phyloP scores from a whole-genome alignment of 2,113 vertebrate species.

The Gopherus flavomarginatus region DNA sequence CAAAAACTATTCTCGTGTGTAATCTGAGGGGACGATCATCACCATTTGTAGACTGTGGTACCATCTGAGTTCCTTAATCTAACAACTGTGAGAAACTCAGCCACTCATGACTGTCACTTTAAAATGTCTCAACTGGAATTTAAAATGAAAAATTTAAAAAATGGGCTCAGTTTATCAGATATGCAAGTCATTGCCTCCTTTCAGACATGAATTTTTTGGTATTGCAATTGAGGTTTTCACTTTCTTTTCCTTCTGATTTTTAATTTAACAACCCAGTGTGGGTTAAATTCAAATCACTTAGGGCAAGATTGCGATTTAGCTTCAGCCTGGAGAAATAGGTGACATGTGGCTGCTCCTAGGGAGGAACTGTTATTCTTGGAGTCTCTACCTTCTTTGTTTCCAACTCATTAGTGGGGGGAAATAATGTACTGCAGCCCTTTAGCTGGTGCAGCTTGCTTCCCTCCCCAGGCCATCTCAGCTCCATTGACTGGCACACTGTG shows the following conservation, averaged over 20 bases:
- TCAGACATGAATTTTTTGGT: neutral
- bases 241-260: neutral
- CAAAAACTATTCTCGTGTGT: neutral
- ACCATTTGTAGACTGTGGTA: neutral
- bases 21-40: neutral
- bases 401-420: rapidly evolving
- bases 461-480: neutral
- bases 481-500: neutral
- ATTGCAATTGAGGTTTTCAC: neutral
- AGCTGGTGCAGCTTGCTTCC: neutral
- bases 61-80: neutral
- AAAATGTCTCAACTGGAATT: neutral
- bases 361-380: neutral
- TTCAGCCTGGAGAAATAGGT: neutral
- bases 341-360: neutral
- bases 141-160: neutral
- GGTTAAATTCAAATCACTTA: neutral
- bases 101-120: neutral
- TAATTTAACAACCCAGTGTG: neutral
- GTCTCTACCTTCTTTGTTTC: neutral
- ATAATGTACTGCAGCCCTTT: slow-evolving; percentile 37
- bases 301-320: neutral
- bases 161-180: neutral
- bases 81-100: neutral
- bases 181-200: neutral